Evolutionary conservation across 30 jellyfish, hydroid and myxozoan species (phyloP).

Genomic region (Morbakka virulenta): DNA sequence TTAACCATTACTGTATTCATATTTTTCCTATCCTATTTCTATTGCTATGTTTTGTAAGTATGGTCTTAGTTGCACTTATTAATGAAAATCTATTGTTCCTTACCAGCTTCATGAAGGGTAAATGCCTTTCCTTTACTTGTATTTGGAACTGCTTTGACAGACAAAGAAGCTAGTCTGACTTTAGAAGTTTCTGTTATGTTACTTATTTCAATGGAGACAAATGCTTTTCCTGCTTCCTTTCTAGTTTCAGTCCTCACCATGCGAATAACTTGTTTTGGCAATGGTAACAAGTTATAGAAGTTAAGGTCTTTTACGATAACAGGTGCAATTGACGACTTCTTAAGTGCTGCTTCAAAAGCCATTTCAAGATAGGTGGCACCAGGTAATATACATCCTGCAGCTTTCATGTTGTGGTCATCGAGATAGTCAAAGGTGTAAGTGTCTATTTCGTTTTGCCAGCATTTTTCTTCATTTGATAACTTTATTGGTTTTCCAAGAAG

Average conservation of each 20-base stretch:
- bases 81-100: too few species aligned
- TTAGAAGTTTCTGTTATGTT: slow-evolving; percentile 36
- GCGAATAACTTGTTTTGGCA: slow-evolving; percentile 41
- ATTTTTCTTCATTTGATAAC: not conserved
- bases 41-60: too few species aligned
- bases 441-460: slow-evolving; percentile 58
- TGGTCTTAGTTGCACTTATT: too few species aligned
- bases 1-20: too few species aligned
- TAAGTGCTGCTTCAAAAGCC: slow-evolving; percentile 53
- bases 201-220: not conserved
- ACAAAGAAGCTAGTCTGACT: slow-evolving; percentile 12
- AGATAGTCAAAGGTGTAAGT: slow-evolving; percentile 22
- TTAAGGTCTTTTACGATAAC: slow-evolving; percentile 22
- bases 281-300: slow-evolving; percentile 32
- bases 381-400: slow-evolving; percentile 57
- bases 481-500: slow-evolving; percentile 36
- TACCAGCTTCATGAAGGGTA: slow-evolving; percentile 47
- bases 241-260: not conserved
- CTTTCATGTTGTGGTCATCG: slow-evolving; percentile 55
- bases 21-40: too few species aligned
- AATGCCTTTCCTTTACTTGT: not conserved
- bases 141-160: not conserved
- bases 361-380: slow-evolving; percentile 61
- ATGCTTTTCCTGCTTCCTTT: not conserved
- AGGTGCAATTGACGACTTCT: slow-evolving; percentile 4